Percentiles rank a stretch among this genome's conserved stretches.
Conservation (phyloP, 2,888 invertebrate genomes). For the Rhogogaster chlorosoma region DNA sequence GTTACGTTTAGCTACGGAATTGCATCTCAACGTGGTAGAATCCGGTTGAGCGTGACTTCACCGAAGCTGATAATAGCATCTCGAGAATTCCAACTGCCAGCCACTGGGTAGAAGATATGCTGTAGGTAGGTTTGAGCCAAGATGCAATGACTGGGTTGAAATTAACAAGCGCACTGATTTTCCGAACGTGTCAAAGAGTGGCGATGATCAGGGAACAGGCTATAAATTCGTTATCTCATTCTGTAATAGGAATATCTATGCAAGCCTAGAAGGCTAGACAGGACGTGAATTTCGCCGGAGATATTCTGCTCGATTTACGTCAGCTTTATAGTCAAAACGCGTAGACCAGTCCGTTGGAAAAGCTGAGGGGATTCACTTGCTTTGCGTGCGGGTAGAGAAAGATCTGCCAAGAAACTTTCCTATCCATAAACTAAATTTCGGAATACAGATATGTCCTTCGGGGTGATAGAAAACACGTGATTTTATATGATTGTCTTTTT, state of each 20-base stretch:
- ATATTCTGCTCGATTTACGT: not conserved
- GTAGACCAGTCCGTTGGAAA: slow-evolving; percentile 8
- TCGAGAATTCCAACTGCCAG: not conserved
- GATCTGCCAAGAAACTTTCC: not conserved
- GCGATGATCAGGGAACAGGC: not conserved
- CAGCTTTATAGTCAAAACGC: slow-evolving; percentile 23
- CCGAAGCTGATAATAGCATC: slow-evolving; percentile 3
- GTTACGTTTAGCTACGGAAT: not conserved
- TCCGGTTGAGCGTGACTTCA: slow-evolving; percentile 9
- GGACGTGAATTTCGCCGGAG: not conserved
- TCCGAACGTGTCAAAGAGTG: not conserved
- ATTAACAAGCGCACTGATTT: not conserved
- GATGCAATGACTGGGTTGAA: not conserved
- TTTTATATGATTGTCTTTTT: not conserved
- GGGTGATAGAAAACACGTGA: not conserved
- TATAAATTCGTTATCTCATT: not conserved
- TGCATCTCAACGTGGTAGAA: slow-evolving; percentile 10
- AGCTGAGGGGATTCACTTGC: slow-evolving; percentile 5
- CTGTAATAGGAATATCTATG: not conserved
- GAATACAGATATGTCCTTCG: not conserved
- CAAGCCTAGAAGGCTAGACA: not conserved
- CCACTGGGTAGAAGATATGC: not conserved
- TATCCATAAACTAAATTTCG: not conserved
- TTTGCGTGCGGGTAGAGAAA: not conserved
- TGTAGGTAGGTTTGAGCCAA: not conserved